Evolutionary conservation across 2,888 invertebrate genomes (phyloP).

Genomic region (Xanthia togata): DNA sequence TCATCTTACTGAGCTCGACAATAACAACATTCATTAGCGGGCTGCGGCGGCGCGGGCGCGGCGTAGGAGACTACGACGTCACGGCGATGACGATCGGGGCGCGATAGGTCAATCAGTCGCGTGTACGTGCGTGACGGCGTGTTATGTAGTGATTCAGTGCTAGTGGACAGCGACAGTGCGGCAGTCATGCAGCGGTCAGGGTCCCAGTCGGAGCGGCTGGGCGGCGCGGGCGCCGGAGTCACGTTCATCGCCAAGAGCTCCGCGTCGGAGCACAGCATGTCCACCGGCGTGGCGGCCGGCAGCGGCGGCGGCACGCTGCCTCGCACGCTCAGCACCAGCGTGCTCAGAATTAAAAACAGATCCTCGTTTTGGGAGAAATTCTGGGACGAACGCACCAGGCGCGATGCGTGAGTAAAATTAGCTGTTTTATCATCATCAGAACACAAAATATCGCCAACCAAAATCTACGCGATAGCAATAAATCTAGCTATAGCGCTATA

Average conservation of each 20-base stretch:
- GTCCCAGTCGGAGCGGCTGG: conserved; percentile 90
- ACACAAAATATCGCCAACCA: conserved; percentile 2
- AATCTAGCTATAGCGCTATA: background rate
- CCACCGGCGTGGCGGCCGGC: conserved; percentile 87
- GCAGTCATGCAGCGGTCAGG: conserved; percentile 88
- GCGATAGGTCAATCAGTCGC: conserved; percentile 61
- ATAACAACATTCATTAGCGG: conserved; percentile 62
- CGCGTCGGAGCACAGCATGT: conserved; percentile 89
- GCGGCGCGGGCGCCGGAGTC: conserved; percentile 77
- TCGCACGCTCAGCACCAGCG: conserved; percentile 94
- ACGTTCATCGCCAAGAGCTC: conserved; percentile 86
- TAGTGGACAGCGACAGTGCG: conserved; percentile 45
- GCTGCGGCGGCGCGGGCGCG: conserved; percentile 36
- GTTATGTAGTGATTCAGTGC: conserved; percentile 72
- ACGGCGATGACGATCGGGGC: conserved; percentile 64
- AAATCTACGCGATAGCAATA: conserved; percentile 4
- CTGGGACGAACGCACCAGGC: conserved; percentile 92
- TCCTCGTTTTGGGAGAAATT: conserved; percentile 96
- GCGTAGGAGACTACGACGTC: conserved; percentile 65
- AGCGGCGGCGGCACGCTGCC: conserved; percentile 90
- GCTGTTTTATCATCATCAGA: conserved; percentile 23
- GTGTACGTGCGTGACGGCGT: conserved; percentile 58
- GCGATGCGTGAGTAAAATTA: conserved; percentile 92
- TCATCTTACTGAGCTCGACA: conserved; percentile 66
- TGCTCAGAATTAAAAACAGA: conserved; percentile 94